A percentile compares a stretch with the other conserved stretches of the same genome.
These are phyloP conservation scores for Hippolais icterina DNA, from an alignment of 2,113 vertebrate genomes.

Conservation along the genomic window DNA sequence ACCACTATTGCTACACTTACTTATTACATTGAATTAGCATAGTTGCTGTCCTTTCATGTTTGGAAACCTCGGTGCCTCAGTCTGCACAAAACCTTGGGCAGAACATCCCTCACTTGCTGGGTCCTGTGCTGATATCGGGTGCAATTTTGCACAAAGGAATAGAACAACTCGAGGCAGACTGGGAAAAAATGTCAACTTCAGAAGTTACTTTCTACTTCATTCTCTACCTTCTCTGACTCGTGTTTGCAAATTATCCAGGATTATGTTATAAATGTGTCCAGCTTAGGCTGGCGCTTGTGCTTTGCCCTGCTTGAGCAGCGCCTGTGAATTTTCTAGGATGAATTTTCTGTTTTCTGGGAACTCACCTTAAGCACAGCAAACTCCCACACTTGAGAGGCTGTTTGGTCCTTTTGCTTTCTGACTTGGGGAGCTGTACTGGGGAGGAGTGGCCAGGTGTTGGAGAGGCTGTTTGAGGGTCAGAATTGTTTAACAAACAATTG, in stretches of 20 bases:
- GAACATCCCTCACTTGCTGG: background rate
- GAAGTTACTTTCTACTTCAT: background rate
- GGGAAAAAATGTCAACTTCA: background rate
- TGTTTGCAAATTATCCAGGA: background rate
- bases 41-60: background rate
- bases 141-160: background rate
- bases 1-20: background rate
- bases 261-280: background rate
- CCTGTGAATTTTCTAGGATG: rapidly evolving
- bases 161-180: background rate
- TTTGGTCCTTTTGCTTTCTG: background rate
- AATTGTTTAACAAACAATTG: background rate
- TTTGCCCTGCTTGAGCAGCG: background rate
- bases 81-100: background rate
- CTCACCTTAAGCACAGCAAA: background rate
- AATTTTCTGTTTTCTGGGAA: background rate
- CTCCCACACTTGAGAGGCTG: background rate
- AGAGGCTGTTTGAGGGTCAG: background rate
- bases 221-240: background rate
- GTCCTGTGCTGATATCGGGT: background rate
- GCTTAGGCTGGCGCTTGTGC: background rate
- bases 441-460: background rate
- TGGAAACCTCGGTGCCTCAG: background rate
- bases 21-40: background rate
- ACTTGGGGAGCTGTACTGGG: background rate